Base-by-base conservation (phyloP, 2,888 invertebrate genomes). In the Catotricha subobsoleta region DNA sequence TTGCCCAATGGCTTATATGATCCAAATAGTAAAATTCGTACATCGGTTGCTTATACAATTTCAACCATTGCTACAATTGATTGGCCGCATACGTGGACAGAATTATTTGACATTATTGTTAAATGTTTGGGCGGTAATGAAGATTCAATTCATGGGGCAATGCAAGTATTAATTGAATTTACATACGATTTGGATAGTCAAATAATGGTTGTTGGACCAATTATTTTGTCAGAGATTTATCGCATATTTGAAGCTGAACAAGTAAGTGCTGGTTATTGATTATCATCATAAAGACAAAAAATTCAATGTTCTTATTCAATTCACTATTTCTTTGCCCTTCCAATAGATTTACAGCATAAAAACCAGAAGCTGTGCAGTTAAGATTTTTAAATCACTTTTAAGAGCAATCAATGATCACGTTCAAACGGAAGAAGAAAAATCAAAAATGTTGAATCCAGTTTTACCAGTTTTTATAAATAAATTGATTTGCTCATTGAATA, bases 81-180 rank as follows among this genome's bases (percentile, higher is more conserved):
- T 52, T 80, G 79, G 76, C 80, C 80, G 0, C 71, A 73, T 45
- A 65, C 70, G 40, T 80, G 80, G 80, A 70, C 75, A 0, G 71
- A 73, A 41, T 57, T 80, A 2, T 78, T 79, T 51, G 70, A 74
- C 43, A 68, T 76, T 18, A 66, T 80, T 29, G 71, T 79, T 46
- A 67, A 66, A 40, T 74, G 74, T 46, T 58, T 78, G 38, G 69
- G 69, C 19, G 70, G 72, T 41, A 68, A 67, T 46, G 68, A 66
- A 47, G 65, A 71, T 47, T 66, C 75, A 2, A 75, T 79, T 18
- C 74, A 78, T 55, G 79, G 80, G 9, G 74, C 77, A 7, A 77
- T 80, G 74, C 65, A 76, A 53, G 76, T 79, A 3, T 58, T 80
- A 28, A 67, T 72, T 49, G 79, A 80, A 51, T 74, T 80, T 47